Evolutionary conservation across 2,113 vertebrate genomes (phyloP), one percentile per base, ranked within the genome.

Genomic region (Natator depressus): DNA sequence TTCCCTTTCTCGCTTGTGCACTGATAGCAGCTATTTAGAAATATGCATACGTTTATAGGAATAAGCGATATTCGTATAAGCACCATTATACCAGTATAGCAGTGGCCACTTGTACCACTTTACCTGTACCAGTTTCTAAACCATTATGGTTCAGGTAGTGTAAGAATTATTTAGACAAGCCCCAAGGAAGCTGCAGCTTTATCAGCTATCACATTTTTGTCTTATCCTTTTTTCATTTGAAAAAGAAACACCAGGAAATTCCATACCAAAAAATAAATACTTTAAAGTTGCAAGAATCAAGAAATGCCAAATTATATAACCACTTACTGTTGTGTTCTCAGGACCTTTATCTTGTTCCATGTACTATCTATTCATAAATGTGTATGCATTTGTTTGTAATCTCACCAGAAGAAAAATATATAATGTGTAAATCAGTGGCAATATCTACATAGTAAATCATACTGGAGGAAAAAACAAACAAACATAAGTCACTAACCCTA

Each of bases 401-500:
- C 17, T n/a, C 11, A 54, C 42, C 31, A 11, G 29, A 47, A 62
- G 42, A 47, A 83, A 59, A 83, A 83, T 49, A n/a, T 49, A 9
- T 2, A 49, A 27, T 4, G 46, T 4, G 16, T 42, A 8, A 29
- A 31, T 51, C 10, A 0, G 1, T 12, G 12, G 12, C 19, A 20
- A 20, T 72, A 1, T 38, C 29, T 5, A 38, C 31, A 55, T 51
- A 17, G 3, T n/a, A 7, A 53, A n/a, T 4, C 3, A 42, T 24
- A 27, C 8, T 0, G 0, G 29, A 25, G n/a, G 16, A n/a, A 27
- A 6, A 42, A 1, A 7, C 38, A 79, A 51, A 57, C 55, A 12
- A 31, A 51, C 54, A 22, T 54, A 55, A 6, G 22, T 62, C 4
- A 17, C 54, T 84, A 2, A 2, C 0, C 0, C 0, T 0, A 1